A percentile compares a stretch with the other conserved stretches of the same genome.
Conservation (phyloP, 2,797 vertebrate species). For the Benthosema pterotum region DNA sequence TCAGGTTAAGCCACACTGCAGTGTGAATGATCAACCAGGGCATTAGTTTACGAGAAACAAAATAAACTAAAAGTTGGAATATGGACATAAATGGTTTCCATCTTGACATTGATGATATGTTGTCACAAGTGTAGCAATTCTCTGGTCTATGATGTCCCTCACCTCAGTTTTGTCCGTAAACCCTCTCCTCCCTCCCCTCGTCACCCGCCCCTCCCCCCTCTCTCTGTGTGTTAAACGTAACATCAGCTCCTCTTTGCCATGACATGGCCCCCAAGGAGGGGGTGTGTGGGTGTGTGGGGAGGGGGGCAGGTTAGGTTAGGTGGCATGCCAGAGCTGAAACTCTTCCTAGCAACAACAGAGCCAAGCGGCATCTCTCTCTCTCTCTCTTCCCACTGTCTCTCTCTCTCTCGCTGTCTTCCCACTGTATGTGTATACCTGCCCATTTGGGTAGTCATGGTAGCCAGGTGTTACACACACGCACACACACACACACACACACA, state of each 20-base stretch:
- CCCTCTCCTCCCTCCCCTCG: neutral
- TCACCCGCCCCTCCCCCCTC: constrained; percentile 62
- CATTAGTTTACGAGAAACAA: no score
- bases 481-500: constrained; percentile 38
- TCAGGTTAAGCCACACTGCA: no score
- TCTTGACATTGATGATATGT: no score
- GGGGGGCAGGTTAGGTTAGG: constrained; percentile 20
- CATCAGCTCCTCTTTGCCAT: constrained; percentile 63
- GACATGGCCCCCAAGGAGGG: constrained; percentile 45
- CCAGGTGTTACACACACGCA: constrained; percentile 68
- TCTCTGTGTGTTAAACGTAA: constrained; percentile 58
- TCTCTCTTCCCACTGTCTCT: constrained; percentile 31
- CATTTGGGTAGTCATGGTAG: constrained; percentile 70
- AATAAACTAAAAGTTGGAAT: no score
- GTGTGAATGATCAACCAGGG: no score
- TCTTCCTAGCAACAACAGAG: constrained; percentile 65
- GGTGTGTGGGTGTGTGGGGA: constrained; percentile 16
- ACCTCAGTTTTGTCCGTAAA: no score
- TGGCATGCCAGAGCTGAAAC: constrained; percentile 72
- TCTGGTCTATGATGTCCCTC: no score
- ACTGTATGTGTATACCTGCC: constrained; percentile 34
- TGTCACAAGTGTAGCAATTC: no score
- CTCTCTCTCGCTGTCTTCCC: constrained; percentile 25
- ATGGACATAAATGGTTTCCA: no score
- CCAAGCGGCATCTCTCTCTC: constrained; percentile 21